Conservation (phyloP, 2,888 invertebrate species). For the Diarsia mendica region DNA sequence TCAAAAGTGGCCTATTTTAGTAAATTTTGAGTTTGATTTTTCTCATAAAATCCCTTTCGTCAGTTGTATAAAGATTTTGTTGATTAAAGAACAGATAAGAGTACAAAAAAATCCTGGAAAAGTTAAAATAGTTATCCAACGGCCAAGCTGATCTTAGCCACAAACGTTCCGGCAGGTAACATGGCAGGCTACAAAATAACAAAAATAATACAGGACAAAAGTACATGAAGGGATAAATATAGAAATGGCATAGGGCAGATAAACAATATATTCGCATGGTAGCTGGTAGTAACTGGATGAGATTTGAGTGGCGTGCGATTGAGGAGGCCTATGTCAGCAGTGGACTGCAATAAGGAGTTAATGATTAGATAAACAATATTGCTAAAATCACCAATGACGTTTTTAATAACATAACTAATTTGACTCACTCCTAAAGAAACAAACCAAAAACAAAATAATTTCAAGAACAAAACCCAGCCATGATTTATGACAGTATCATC, state of each 20-base stretch:
- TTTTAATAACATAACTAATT: not conserved
- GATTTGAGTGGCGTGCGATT: no score
- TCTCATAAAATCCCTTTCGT: not conserved
- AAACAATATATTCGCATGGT: no score
- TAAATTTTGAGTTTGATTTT: not conserved
- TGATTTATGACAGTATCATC: slow-evolving; percentile 20
- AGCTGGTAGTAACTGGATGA: no score
- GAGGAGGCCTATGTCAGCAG: no score
- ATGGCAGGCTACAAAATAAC: not conserved
- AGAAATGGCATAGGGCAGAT: not conserved
- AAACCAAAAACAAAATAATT: not conserved
- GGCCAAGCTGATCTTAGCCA: not conserved
- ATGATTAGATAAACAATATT: not conserved
- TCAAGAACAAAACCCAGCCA: not conserved
- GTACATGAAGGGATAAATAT: not conserved
- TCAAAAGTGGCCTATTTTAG: not conserved
- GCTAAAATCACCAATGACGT: not conserved
- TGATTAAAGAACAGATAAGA: not conserved
- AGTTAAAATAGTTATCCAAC: not conserved
- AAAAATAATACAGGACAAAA: not conserved
- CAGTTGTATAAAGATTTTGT: not conserved
- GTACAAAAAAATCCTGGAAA: not conserved
- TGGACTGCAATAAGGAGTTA: no score
- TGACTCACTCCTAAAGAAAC: not conserved
- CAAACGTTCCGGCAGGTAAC: not conserved